Evolutionary conservation across 2,797 vertebrate genomes (phyloP), one percentile per base, ranked within the genome.

Genomic region (Rhodeus uyekii): DNA sequence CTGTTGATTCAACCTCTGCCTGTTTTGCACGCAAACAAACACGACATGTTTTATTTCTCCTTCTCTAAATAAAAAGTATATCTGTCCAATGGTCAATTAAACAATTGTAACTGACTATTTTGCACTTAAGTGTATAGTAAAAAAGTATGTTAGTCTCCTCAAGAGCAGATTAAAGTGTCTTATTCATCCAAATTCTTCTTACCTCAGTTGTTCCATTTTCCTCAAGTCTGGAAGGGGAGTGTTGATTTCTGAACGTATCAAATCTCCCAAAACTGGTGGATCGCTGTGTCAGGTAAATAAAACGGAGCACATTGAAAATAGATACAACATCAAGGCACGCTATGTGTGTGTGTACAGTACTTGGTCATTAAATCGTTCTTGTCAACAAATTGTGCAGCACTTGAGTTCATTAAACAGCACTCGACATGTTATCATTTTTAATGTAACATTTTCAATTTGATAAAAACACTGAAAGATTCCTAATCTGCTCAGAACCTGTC

Each of bases 191-290:
- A 32, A 39, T 68, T 39, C 13, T 69, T 93, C 92, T 8, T 81
- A 95, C 95, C 91, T 1, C 50, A n/a, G 80, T 53, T 13, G 87
- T 86, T 86, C 81, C 91, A 83, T 92, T 91, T 63, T 96, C 95
- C 80, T 96, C 95, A 69, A 89, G 64, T 87, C 95, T 97, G 78
- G 92, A 90, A 55, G 83, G 39, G 0, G 89, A 24, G 0, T 95
- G 92, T 32, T 95, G 93, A 84, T 95, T 94, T 84, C 93, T 94
- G 90, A 96, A 95, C n/a, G 93, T 93, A 65, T 99, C 98, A 80
- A 99, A 98, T 88, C 90, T 96, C 78, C 98, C 97, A 82, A 99
- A 98, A 90, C 98, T 99, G 68, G 95, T 97, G 16, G 97, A 96
- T 83, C 98, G 96, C 98, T 99, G 87, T 42, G 44, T 64, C 18